These are phyloP conservation scores for Cremastobaeus sp. DNA, from an alignment of 2,888 invertebrate species.

Conservation along the genomic window DNA sequence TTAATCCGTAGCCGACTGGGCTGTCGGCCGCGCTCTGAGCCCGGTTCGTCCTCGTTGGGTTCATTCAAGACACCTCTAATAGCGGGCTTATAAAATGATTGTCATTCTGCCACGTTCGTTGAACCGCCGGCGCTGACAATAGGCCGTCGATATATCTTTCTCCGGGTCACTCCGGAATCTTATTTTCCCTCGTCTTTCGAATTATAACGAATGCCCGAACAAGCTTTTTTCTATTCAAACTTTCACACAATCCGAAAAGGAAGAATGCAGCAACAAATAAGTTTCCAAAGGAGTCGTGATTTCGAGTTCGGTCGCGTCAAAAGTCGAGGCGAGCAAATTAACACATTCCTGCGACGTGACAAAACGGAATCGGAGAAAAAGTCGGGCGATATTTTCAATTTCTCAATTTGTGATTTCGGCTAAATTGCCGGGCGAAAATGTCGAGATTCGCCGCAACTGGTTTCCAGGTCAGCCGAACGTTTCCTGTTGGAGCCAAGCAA, in stretches of 20 bases:
- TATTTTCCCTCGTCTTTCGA: slow-evolving; percentile 41
- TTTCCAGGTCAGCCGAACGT: too few relatives aligned
- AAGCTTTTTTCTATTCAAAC: slow-evolving; percentile 42
- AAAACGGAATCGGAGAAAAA: background rate
- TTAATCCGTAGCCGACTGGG: slow-evolving; percentile 49
- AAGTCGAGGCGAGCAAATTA: slow-evolving; percentile 17
- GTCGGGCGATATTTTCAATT: too few relatives aligned
- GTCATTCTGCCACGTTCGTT: slow-evolving; percentile 56
- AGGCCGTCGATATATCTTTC: slow-evolving; percentile 50
- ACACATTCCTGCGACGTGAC: slow-evolving; percentile 17
- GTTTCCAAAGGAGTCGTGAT: slow-evolving; percentile 33
- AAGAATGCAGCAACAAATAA: slow-evolving; percentile 22
- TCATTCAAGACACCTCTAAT: slow-evolving; percentile 36
- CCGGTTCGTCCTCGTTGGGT: too few relatives aligned
- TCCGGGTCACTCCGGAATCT: slow-evolving; percentile 43
- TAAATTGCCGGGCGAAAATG: too few relatives aligned
- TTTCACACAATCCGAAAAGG: slow-evolving; percentile 35
- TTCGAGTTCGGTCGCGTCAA: background rate
- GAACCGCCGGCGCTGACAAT: slow-evolving; percentile 51
- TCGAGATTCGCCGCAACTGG: too few relatives aligned
- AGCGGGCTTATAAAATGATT: slow-evolving; percentile 45
- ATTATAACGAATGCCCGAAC: slow-evolving; percentile 38
- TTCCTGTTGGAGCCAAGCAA: too few relatives aligned
- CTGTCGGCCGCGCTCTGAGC: too few relatives aligned
- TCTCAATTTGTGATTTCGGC: too few relatives aligned